Percentiles rank a stretch among this genome's conserved stretches.
These are phyloP conservation scores for Tenualosa thibaudeaui DNA, from an alignment of 2,797 vertebrate species.

Conservation along the genomic window DNA sequence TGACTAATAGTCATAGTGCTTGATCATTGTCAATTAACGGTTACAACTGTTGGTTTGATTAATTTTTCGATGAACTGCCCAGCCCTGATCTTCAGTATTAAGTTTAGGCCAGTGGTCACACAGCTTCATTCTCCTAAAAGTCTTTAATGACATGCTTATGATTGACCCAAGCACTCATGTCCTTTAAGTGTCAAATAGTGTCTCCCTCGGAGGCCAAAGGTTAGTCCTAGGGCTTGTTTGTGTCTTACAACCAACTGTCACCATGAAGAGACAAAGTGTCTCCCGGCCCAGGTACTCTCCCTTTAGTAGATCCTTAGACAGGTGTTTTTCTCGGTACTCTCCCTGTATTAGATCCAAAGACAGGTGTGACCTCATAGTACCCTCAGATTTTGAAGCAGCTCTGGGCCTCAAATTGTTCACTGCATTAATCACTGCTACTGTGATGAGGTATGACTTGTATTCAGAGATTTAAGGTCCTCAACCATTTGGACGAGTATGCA, in stretches of 20 bases:
- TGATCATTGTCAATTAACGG: too few species aligned
- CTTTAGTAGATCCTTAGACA: not conserved
- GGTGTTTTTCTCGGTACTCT: not conserved
- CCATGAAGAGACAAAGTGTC: not conserved
- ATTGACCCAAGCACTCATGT: not conserved
- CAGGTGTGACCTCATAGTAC: not conserved
- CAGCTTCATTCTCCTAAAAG: not conserved
- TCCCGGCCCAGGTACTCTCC: not conserved
- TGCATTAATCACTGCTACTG: not conserved
- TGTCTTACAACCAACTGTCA: not conserved
- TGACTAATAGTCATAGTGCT: too few species aligned
- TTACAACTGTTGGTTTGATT: too few species aligned
- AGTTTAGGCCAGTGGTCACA: not conserved
- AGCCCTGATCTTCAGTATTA: too few species aligned
- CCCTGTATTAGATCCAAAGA: not conserved
- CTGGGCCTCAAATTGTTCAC: not conserved
- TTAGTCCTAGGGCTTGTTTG: not conserved
- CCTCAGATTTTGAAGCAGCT: not conserved
- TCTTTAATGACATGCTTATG: not conserved
- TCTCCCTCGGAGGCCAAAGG: not conserved
- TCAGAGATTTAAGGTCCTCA: not conserved
- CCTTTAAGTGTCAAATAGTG: not conserved
- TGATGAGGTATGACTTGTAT: not conserved
- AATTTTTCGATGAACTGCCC: too few species aligned
- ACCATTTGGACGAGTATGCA: not conserved